Evolutionary conservation across 2,113 vertebrate genomes (phyloP), one percentile per base, ranked within the genome.

Genomic region (Sisor rabdophorus): DNA sequence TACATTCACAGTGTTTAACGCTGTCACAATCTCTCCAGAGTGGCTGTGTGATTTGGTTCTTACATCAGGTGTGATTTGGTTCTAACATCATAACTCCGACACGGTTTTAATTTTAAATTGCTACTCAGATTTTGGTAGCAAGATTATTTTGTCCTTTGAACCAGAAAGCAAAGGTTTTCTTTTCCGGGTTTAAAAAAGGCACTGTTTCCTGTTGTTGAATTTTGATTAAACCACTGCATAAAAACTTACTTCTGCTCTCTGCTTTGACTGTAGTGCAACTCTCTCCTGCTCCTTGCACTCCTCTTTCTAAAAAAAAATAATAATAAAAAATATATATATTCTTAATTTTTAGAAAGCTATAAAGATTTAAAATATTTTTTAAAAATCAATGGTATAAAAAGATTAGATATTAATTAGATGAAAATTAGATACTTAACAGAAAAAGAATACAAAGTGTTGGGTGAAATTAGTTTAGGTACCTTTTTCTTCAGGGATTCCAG

Each of bases 401-500:
- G n/a, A n/a, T n/a, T n/a, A n/a, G n/a, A n/a, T n/a, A n/a, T n/a
- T n/a, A n/a, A n/a, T n/a, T n/a, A n/a, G n/a, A n/a, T n/a, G n/a
- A n/a, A n/a, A n/a, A n/a, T n/a, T n/a, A n/a, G n/a, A n/a, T n/a
- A n/a, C n/a, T n/a, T n/a, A n/a, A n/a, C n/a, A n/a, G n/a, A n/a
- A n/a, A n/a, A n/a, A n/a, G n/a, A n/a, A n/a, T n/a, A n/a, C n/a
- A n/a, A 36, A 36, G 3, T 36, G 3, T 7, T 36, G 32, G 32
- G 32, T 3, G 3, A 36, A 36, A 36, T 4, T 36, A 7, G 32
- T 26, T 22, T 12, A 2, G 2, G 2, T 71, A 91, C 90, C 87
- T 87, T 87, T 44, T 13, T 71, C 47, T 83, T 75, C 67, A 91
- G 77, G 9, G 69, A 24, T 2, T 76, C 60, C 2, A 84, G 16